phyloP scores from a whole-genome alignment of 1,140 invertebrate species.

The Drosophila novamexicana region DNA sequence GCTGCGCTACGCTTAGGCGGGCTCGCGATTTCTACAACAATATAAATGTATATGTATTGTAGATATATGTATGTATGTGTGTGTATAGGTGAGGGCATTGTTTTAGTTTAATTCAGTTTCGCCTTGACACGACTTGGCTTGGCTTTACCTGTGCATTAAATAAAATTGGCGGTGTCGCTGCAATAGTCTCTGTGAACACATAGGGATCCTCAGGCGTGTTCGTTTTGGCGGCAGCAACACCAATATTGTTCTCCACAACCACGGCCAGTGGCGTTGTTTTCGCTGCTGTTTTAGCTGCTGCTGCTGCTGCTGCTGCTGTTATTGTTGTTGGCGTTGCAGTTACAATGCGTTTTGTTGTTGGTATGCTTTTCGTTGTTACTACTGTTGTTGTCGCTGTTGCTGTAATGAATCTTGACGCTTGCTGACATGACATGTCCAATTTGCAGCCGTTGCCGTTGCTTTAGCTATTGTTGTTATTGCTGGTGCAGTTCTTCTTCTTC shows the following conservation, averaged over 20 bases:
- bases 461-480: constrained; percentile 23
- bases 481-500: constrained; percentile 4
- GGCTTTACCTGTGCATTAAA: constrained; percentile 81
- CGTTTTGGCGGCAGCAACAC: constrained; percentile 56
- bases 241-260: constrained; percentile 54
- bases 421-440: constrained; percentile 84
- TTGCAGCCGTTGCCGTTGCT: constrained; percentile 68
- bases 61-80: background rate
- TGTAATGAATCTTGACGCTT: constrained; percentile 77
- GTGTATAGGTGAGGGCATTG: constrained; percentile 12
- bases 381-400: constrained; percentile 47
- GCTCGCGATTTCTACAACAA: constrained; percentile 75
- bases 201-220: constrained; percentile 83
- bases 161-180: constrained; percentile 80
- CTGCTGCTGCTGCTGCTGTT: constrained; percentile 28
- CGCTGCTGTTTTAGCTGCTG: constrained; percentile 38
- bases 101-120: constrained; percentile 7
- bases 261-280: constrained; percentile 36
- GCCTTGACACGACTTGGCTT: constrained; percentile 19
- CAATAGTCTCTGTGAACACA: constrained; percentile 83
- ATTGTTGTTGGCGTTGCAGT: constrained; percentile 37
- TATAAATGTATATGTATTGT: background rate
- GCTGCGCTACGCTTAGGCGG: constrained; percentile 69
- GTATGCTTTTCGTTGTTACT: constrained; percentile 53
- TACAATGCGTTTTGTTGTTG: constrained; percentile 41